phyloP scores from a whole-genome alignment of 2,113 vertebrate genomes.

The Poeciliopsis retropinna region DNA sequence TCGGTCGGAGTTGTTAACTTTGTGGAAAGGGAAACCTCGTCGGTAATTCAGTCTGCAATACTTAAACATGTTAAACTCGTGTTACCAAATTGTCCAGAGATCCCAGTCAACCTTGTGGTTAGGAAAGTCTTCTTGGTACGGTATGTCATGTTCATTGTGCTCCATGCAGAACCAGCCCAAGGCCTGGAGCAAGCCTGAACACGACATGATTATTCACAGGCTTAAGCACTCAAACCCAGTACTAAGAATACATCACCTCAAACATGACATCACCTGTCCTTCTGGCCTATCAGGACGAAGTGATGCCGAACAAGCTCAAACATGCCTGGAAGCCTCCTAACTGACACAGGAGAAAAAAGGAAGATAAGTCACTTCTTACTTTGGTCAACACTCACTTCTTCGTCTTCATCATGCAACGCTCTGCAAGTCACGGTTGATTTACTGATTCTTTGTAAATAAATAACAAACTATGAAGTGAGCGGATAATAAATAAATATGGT shows the following conservation, averaged over 20 bases:
- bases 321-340: conserved; percentile 48
- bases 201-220: conserved; percentile 44
- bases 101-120: not conserved
- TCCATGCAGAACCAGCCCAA: conserved; percentile 32
- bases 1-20: not conserved
- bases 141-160: conserved; percentile 7
- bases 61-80: not conserved
- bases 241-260: conserved; percentile 55
- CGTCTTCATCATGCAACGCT: not conserved
- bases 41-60: not conserved
- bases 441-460: not conserved
- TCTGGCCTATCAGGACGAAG: conserved; percentile 42
- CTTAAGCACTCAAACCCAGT: conserved; percentile 34
- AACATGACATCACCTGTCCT: conserved; percentile 61
- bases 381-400: not conserved
- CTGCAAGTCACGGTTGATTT: not conserved
- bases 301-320: conserved; percentile 50
- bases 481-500: not conserved
- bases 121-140: not conserved
- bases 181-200: conserved; percentile 61
- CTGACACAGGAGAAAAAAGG: conserved; percentile 47
- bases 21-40: conserved; percentile 28
- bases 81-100: not conserved
- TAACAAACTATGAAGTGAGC: not conserved
- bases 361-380: conserved; percentile 18